Evolutionary conservation across 2,113 vertebrate species (phyloP).

Genomic region (Leptobrachium ailaonicum): DNA sequence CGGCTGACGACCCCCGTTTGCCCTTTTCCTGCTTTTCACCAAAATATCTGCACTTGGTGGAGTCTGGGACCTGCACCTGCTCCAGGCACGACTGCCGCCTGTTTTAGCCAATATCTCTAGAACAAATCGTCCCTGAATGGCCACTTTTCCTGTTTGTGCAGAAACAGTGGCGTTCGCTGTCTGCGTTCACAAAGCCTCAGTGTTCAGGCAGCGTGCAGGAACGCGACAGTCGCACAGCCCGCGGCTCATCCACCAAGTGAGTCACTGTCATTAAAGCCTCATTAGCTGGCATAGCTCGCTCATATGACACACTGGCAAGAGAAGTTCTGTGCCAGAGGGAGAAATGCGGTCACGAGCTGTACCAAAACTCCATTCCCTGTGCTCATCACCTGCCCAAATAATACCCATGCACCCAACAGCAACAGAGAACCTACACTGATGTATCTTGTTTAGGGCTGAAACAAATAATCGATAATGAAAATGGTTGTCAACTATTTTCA

Average conservation of each 20-base stretch:
- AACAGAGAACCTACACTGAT: too few relatives aligned
- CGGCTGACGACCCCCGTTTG: too few relatives aligned
- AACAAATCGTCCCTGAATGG: neutral
- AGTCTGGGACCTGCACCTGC: slow-evolving; percentile 9
- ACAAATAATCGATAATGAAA: too few relatives aligned
- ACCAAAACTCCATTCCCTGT: slow-evolving; percentile 10
- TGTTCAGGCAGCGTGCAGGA: slow-evolving; percentile 21
- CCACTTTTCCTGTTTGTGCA: slow-evolving; percentile 18
- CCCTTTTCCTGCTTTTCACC: too few relatives aligned
- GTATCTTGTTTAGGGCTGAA: too few relatives aligned
- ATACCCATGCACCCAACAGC: neutral
- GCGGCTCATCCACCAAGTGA: slow-evolving; percentile 34
- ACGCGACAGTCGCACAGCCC: slow-evolving; percentile 8
- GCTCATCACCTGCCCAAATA: neutral
- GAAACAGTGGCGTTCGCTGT: slow-evolving; percentile 18
- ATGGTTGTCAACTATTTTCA: too few relatives aligned
- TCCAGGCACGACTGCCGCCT: neutral
- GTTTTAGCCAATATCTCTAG: neutral
- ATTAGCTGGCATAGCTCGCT: slow-evolving; percentile 37
- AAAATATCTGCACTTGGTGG: too few relatives aligned
- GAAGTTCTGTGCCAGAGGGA: slow-evolving; percentile 18
- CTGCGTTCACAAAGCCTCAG: slow-evolving; percentile 30
- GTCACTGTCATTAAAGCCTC: slow-evolving; percentile 43
- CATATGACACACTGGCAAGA: slow-evolving; percentile 26
- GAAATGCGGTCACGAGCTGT: slow-evolving; percentile 27